Evolutionary conservation across 2,113 vertebrate genomes (phyloP).

Genomic region (Amia ocellicauda): DNA sequence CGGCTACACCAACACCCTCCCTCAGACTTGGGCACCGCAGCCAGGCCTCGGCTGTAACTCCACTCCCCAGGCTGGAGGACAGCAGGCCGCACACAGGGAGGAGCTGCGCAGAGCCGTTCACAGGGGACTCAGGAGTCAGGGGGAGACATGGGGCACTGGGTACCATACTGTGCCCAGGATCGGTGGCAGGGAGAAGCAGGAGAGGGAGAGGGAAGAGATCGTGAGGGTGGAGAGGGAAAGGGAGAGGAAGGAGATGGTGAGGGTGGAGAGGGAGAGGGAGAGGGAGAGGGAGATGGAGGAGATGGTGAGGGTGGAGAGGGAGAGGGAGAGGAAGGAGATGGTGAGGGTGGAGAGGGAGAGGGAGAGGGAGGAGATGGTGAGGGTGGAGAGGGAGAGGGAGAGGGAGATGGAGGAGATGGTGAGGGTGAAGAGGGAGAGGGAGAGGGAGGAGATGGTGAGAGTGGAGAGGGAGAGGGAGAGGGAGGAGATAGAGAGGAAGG

Average conservation of each 20-base stretch:
- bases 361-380: neutral
- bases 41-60: neutral
- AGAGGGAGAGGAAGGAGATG: neutral
- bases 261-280: neutral
- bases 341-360: neutral
- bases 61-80: conserved; percentile 11
- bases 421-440: neutral
- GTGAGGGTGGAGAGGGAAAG: too few relatives aligned
- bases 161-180: conserved; percentile 38
- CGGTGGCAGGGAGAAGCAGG: conserved; percentile 4
- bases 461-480: neutral
- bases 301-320: neutral
- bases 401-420: neutral
- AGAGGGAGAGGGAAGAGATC: neutral
- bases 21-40: too few relatives aligned
- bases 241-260: neutral
- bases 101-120: conserved; percentile 20
- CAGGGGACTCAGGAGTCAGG: conserved; percentile 8
- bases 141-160: neutral
- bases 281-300: neutral
- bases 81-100: conserved; percentile 14
- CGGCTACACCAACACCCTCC: too few relatives aligned
- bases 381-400: neutral
- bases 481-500: neutral
- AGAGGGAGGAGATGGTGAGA: neutral